Percentiles rank a stretch among this genome's conserved stretches.
Evolutionary conservation across 1,140 invertebrate genomes (phyloP).

Genomic region (Drosophila pallidifrons): DNA sequence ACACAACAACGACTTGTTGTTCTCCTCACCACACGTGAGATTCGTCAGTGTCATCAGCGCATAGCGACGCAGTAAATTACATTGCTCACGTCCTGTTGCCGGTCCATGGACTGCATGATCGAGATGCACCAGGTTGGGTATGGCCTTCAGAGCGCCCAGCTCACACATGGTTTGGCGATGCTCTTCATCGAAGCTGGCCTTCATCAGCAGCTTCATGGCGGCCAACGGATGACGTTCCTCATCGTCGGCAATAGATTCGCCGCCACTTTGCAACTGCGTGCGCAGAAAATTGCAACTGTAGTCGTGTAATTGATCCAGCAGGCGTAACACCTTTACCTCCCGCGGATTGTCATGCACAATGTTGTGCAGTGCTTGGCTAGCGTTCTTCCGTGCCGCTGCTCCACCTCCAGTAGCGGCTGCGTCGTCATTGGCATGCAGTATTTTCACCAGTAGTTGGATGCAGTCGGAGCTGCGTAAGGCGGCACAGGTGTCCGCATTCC

Average conservation of each 20-base stretch:
- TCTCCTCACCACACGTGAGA: slow-evolving; percentile 98
- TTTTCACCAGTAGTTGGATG: slow-evolving; percentile 95
- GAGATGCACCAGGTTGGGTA: slow-evolving; percentile 94
- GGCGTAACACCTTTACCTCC: slow-evolving; percentile 93
- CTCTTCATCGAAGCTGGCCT: slow-evolving; percentile 98
- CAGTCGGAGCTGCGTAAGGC: slow-evolving; percentile 97
- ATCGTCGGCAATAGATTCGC: slow-evolving; percentile 87
- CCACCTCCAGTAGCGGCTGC: slow-evolving; percentile 23
- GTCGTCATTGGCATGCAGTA: slow-evolving; percentile 91
- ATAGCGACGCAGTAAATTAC: slow-evolving; percentile 95
- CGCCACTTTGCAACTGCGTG: slow-evolving; percentile 86
- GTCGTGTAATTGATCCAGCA: slow-evolving; percentile 93
- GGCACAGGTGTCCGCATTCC: slow-evolving; percentile 94
- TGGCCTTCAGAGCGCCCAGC: slow-evolving; percentile 95
- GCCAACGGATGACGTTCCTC: slow-evolving; percentile 92
- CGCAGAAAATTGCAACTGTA: slow-evolving; percentile 89
- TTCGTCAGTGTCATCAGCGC: slow-evolving; percentile 99
- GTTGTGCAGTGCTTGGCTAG: slow-evolving; percentile 93
- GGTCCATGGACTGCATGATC: slow-evolving; percentile 94
- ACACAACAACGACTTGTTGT: slow-evolving; percentile 97
- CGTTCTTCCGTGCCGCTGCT: slow-evolving; percentile 88
- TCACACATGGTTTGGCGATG: slow-evolving; percentile 97
- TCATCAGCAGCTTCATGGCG: slow-evolving; percentile 96
- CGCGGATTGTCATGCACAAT: slow-evolving; percentile 95
- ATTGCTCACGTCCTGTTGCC: slow-evolving; percentile 91